Base-by-base conservation (phyloP, 2,888 invertebrate genomes). In the Sphaeridia pumilis region DNA sequence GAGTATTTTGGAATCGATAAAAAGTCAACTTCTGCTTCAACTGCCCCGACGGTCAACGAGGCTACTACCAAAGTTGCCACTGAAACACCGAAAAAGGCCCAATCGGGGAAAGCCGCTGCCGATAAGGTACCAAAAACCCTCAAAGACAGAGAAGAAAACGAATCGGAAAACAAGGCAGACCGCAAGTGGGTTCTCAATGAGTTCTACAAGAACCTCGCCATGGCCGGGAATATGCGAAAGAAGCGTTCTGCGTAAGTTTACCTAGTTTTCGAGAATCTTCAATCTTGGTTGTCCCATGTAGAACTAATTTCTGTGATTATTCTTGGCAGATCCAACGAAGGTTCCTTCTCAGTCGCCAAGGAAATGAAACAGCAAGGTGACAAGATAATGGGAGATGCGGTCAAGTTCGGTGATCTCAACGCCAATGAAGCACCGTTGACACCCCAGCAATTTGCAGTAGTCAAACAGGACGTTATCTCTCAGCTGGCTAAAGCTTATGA, bases 1-100 rank as follows among this genome's bases (percentile, higher is more conserved):
- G 81, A 86, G 65, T 87, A 89, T 67, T 87, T 88, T 67, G 89
- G 89, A 0, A 77, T 87, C 57, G 87, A 89, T 68, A 78, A 82
- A 58, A 79, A 86, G 55, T 80, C 77, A 69, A 84, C 84, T 70
- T 82, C 46, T 45, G 22, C 48, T 36, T 38, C 38, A 5, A 38
- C 38, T 20, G 38, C 5, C 38, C 35, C 31, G 34, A 10, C 27
- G 10, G 17, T 20, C 7, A 5, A 7, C 20, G 38, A 38, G 17
- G 17, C 35, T 34, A 21, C 34, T 14, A 31, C 31, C 4, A 25
- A 21, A 17, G 27, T n/a, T 4, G 22, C 49, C 10, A 20, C 28
- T 12, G 42, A 17, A n/a, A n/a, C n/a, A n/a, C n/a, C n/a, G n/a
- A n/a, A n/a, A n/a, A n/a, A n/a, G n/a, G n/a, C n/a, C n/a, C n/a